Evolutionary conservation across 2,888 invertebrate genomes (phyloP).

Genomic region (Eilema caniola): DNA sequence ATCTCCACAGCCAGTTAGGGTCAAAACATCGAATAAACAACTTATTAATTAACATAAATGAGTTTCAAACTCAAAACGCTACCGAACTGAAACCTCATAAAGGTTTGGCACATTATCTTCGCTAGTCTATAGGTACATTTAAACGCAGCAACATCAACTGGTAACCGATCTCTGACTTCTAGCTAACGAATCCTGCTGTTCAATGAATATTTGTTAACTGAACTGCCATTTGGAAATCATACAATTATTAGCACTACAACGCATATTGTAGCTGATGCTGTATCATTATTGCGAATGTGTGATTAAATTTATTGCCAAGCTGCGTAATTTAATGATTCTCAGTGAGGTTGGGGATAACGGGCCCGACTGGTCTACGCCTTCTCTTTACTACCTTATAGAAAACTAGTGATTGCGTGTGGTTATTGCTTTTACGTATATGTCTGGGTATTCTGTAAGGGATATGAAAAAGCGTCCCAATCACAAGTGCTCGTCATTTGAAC

Average conservation of each 20-base stretch:
- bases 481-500: no score
- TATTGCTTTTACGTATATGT: no score
- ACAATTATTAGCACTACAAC: slow-evolving; percentile 16
- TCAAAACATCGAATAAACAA: neutral
- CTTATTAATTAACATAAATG: slow-evolving; percentile 1
- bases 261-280: neutral
- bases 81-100: slow-evolving; percentile 5
- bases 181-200: slow-evolving; percentile 46
- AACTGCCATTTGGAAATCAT: slow-evolving; percentile 35
- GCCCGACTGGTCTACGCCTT: neutral
- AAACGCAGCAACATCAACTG: neutral
- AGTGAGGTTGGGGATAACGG: neutral
- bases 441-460: no score
- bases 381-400: no score
- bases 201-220: slow-evolving; percentile 41
- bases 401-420: no score
- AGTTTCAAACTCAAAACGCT: slow-evolving; percentile 7
- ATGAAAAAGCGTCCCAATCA: no score
- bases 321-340: neutral
- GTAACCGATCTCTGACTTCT: slow-evolving; percentile 35
- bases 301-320: neutral
- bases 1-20: no score
- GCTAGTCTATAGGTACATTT: slow-evolving; percentile 12
- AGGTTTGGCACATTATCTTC: slow-evolving; percentile 13
- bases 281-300: slow-evolving; percentile 18